phyloP scores from a whole-genome alignment of 2,113 vertebrate species.

The Indri indri region DNA sequence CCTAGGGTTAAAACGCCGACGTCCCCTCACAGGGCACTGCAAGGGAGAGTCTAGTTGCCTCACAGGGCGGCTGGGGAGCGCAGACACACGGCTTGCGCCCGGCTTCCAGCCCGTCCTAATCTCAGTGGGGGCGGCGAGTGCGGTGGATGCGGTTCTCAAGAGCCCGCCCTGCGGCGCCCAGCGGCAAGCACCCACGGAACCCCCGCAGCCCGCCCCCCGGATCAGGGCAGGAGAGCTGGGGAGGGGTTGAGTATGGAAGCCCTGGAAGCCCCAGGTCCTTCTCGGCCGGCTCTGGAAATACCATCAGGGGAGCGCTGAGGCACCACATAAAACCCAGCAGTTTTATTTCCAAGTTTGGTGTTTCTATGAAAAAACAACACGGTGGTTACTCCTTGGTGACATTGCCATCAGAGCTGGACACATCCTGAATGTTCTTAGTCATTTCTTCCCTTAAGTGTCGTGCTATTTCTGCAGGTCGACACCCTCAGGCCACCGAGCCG shows the following conservation, averaged over 20 bases:
- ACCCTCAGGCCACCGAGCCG: neutral
- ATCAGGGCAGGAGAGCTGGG: neutral
- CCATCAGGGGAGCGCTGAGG: too few relatives aligned
- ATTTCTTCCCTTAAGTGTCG: neutral
- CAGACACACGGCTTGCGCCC: fast-evolving
- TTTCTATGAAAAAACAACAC: neutral
- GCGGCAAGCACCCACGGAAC: neutral
- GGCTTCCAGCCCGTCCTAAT: fast-evolving
- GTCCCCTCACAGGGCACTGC: neutral
- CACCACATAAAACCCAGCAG: neutral
- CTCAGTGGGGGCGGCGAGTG: fast-evolving
- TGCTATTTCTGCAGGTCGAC: neutral
- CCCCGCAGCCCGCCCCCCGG: fast-evolving
- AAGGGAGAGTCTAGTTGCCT: fast-evolving
- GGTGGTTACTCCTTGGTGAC: neutral
- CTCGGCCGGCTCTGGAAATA: neutral
- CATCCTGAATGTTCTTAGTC: neutral
- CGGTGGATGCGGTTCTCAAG: neutral
- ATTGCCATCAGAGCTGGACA: fast-evolving
- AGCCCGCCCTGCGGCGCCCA: neutral
- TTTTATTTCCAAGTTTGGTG: neutral
- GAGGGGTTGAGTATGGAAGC: neutral
- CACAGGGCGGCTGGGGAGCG: fast-evolving
- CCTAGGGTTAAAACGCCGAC: too few relatives aligned
- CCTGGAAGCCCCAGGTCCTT: neutral